Base-by-base conservation (phyloP, 2,113 vertebrate species). In the Pipa parva region DNA sequence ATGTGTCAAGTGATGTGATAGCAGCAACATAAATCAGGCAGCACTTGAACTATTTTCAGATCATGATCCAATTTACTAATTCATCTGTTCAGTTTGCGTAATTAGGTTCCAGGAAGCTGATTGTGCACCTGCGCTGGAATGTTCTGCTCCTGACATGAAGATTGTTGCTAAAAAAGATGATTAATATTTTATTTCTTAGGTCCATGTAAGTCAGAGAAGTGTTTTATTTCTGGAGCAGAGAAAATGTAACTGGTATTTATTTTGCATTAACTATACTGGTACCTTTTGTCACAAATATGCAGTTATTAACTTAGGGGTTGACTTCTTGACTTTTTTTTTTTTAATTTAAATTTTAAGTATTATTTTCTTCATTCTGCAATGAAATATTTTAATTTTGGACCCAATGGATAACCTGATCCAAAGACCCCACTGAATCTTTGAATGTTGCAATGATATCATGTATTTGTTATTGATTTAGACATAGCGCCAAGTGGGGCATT, bases 21-120 rank as follows among this genome's bases (percentile, higher is more conserved):
- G 24, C 50, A 56, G 49, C n/a, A 5, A 37, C 27, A 25, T 45
- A 50, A 27, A 50, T 59, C 64, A 59, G 64, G 26, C 28, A 28
- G 24, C 45, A 58, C 55, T 68, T 25, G 20, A 66, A 58, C 63
- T 58, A 59, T 52, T 69, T 60, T 60, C n/a, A 60, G 65, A 69
- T 60, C 45, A 50, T 42, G 31, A 69, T 69, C 65, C 59, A 60
- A 69, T 59, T 69, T 60, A 22, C 48, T 69, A 69, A 69, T 69
- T 69, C 46, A 42, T 4, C 29, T 9, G 22, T 57, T 36, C 56
- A 21, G 46, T 60, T 69, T 60, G 29, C 51, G 57, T 69, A 69
- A 69, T 69, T 69, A 60, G 4, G 21, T 57, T 60, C 33, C 57
- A n/a, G 46, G 46, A 52, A 60, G 22, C 45, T 69, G 65, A 60